phyloP scores from a whole-genome alignment of 2,888 invertebrate species.

The Smittia aterrima region DNA sequence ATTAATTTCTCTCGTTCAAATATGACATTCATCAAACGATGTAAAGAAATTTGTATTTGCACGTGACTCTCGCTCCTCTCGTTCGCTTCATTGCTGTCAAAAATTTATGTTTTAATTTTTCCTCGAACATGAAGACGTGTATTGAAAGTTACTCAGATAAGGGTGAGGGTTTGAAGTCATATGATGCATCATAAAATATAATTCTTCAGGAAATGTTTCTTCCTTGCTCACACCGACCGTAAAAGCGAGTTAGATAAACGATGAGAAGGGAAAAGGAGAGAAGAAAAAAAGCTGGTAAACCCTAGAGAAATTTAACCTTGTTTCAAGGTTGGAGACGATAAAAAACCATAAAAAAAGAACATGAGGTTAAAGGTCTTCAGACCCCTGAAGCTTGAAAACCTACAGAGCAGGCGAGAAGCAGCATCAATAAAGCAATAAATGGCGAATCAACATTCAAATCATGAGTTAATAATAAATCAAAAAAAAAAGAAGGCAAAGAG shows the following conservation, averaged over 20 bases:
- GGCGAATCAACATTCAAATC: conserved; percentile 28
- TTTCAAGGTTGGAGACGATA: conserved; percentile 5
- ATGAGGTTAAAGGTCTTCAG: conserved; percentile 22
- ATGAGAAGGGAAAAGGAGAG: neutral
- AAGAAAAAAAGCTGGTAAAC: neutral
- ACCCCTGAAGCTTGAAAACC: neutral
- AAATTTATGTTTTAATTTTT: neutral
- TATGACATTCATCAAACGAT: neutral
- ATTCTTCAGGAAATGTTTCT: neutral
- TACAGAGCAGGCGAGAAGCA: neutral
- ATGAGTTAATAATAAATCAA: conserved; percentile 31
- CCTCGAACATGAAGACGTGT: neutral
- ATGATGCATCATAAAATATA: conserved; percentile 17
- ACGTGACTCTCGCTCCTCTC: no score
- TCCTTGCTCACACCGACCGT: neutral
- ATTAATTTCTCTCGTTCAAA: conserved; percentile 22
- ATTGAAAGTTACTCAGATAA: neutral
- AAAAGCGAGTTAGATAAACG: neutral
- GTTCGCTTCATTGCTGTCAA: conserved; percentile 14
- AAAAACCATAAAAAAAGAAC: neutral
- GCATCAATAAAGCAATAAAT: conserved; percentile 9
- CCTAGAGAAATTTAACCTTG: conserved; percentile 17
- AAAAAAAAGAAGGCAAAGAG: neutral
- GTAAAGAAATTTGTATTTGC: neutral
- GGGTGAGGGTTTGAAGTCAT: conserved; percentile 5